These are phyloP conservation scores for Ptyas mucosa DNA, from an alignment of 2,113 vertebrate genomes.

Conservation along the genomic window DNA sequence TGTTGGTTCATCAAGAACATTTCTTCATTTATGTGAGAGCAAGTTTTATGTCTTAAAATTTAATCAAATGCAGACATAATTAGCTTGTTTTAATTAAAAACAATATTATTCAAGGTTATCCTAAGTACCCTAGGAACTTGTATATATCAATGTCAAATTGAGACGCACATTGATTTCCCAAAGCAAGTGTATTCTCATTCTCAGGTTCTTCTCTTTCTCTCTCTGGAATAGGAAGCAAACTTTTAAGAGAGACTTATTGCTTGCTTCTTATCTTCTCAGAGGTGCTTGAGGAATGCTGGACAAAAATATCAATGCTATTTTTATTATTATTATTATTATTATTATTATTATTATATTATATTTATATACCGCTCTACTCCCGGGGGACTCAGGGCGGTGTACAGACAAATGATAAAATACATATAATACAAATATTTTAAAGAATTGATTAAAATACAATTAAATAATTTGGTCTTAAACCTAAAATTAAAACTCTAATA, in stretches of 20 bases:
- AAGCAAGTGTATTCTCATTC: neutral
- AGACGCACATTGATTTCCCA: neutral
- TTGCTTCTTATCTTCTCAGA: neutral
- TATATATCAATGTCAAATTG: neutral
- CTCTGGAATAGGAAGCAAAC: neutral
- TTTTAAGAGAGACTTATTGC: neutral
- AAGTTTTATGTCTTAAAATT: neutral
- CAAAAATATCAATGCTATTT: neutral
- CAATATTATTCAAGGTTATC: neutral
- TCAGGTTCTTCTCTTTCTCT: too few relatives aligned
- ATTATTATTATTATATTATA: too few relatives aligned
- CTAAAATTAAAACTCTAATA: too few relatives aligned
- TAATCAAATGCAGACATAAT: neutral
- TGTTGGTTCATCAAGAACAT: neutral
- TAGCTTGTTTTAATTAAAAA: neutral
- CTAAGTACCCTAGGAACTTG: neutral
- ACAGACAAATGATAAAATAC: too few relatives aligned
- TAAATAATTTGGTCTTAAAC: too few relatives aligned
- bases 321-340: too few relatives aligned
- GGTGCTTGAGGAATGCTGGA: neutral
- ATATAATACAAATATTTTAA: too few relatives aligned
- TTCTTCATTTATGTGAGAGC: neutral
- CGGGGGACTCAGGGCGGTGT: too few relatives aligned
- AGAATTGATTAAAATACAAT: too few relatives aligned
- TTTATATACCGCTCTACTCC: too few relatives aligned